Base-by-base conservation (phyloP, 1,140 invertebrate species). In the Babylonia areolata region DNA sequence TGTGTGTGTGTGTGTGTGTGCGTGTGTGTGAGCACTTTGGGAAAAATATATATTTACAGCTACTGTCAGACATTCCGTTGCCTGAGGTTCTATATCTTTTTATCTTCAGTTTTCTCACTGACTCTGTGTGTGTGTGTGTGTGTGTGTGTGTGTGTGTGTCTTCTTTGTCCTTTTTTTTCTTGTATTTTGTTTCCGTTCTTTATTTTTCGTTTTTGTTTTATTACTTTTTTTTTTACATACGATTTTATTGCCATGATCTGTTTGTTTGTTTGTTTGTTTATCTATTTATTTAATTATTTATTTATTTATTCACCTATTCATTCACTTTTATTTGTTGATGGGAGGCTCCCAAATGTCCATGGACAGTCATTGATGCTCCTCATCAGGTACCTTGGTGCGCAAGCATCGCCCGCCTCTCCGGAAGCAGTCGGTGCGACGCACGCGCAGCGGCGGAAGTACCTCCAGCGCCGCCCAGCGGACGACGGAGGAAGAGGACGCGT, bases 321-420 rank as follows among this genome's bases (percentile, higher is more conserved):
- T 17, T 12, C 35, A 42, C 77, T 12, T n/a, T 40, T 42, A 46
- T 28, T 6, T 9, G n/a, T 20, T 37, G 40, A 23, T 28, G 3
- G 28, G 23, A 28, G 17, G 37, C 23, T 42, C 17, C 20, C 11
- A 17, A 15, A n/a, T n/a, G 31, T 3, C 40, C 15, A 2, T n/a
- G n/a, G n/a, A n/a, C n/a, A n/a, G n/a, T n/a, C n/a, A n/a, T n/a
- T n/a, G n/a, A n/a, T n/a, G 15, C 39, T 28, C 3, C 6, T 46
- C 39, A 42, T n/a, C 17, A 82, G 87, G 87, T 20, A 88, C 87
- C 42, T 58, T 88, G 87, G 87, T 88, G 42, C 64, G 87, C 73
- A 88, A 88, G 73, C 51, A 69, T 23, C 87, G 84, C 33, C 78
- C 84, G 23, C 51, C 69, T 20, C 83, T 81, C 80, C 80, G 85